Evolutionary conservation across 2,113 vertebrate species (phyloP).

Genomic region (Apaloderma vittatum): DNA sequence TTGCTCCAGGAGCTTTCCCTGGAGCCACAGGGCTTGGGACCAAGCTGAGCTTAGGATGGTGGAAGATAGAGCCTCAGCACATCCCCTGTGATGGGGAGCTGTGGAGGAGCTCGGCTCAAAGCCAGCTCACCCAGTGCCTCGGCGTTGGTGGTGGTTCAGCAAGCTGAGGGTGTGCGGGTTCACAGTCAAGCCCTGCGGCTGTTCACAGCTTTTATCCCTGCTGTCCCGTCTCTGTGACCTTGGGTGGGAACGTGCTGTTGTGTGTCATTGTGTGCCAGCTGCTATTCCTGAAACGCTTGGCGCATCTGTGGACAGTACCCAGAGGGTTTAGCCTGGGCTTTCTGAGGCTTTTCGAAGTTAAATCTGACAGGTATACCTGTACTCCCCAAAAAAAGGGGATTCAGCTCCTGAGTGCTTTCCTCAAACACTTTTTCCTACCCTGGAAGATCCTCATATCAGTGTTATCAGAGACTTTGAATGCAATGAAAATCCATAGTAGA

Average conservation of each 20-base stretch:
- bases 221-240: background rate
- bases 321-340: background rate
- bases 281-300: background rate
- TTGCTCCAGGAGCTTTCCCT: background rate
- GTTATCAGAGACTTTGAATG: background rate
- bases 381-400: accelerated
- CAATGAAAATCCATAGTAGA: no score
- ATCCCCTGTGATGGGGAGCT: accelerated
- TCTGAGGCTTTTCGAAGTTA: background rate
- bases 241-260: background rate
- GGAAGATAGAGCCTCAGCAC: background rate
- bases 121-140: accelerated
- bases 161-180: background rate
- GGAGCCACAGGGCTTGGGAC: background rate
- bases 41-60: background rate
- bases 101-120: background rate
- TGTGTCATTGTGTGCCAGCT: background rate
- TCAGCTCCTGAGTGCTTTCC: background rate
- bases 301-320: background rate
- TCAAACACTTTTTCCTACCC: background rate
- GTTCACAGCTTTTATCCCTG: background rate
- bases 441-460: background rate
- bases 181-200: accelerated
- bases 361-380: background rate
- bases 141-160: background rate